Evolutionary conservation across 2,113 vertebrate genomes (phyloP).

Genomic region (Heterotilapia buettikoferi): DNA sequence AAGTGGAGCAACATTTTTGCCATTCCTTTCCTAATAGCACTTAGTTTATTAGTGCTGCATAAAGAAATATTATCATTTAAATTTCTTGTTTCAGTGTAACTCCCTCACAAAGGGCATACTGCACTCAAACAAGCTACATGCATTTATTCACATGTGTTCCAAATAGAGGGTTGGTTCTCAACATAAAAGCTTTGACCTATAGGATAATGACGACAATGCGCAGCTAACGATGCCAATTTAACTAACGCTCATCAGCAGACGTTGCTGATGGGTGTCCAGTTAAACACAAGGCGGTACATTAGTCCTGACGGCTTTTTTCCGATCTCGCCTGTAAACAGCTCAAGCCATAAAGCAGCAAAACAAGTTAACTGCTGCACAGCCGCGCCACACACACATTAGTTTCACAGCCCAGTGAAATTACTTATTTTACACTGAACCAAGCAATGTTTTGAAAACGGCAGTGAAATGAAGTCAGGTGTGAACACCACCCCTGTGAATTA

Average conservation of each 20-base stretch:
- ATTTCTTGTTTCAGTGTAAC: constrained; percentile 6
- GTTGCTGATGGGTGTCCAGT: background rate
- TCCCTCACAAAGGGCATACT: background rate
- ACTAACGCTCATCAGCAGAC: constrained; percentile 11
- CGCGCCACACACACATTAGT: background rate
- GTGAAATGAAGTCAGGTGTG: constrained; percentile 9
- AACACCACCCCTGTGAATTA: constrained; percentile 12
- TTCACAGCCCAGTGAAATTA: background rate
- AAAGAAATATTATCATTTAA: constrained; percentile 24
- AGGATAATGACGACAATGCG: constrained; percentile 34
- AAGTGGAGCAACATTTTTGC: constrained; percentile 3
- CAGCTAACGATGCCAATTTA: constrained; percentile 32
- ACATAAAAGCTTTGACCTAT: constrained; percentile 46
- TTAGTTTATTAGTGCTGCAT: constrained; percentile 24
- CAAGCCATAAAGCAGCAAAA: background rate
- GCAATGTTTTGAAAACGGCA: constrained; percentile 1
- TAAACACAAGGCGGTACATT: background rate
- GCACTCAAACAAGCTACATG: background rate
- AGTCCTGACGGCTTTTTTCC: background rate
- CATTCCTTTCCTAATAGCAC: background rate
- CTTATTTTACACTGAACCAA: background rate
- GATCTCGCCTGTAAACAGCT: background rate
- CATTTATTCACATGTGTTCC: constrained; percentile 4
- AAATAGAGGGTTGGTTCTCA: constrained; percentile 8
- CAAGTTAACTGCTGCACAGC: background rate